Base-by-base conservation (phyloP, 2,113 vertebrate species). In the Odontophorus gujanensis region DNA sequence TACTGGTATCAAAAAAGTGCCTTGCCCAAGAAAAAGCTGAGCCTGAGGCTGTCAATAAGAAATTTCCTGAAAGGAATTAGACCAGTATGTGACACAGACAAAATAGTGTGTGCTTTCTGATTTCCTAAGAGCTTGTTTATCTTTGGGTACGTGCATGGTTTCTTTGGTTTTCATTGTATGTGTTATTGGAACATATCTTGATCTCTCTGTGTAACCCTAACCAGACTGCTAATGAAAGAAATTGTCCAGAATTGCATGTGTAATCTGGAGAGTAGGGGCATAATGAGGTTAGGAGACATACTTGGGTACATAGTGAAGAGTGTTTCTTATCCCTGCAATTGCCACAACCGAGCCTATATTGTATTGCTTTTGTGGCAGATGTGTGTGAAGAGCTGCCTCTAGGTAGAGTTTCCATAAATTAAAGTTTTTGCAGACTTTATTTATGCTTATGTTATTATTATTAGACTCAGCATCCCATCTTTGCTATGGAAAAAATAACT, bases 211-310 rank as follows among this genome's bases (percentile, higher is more conserved):
- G 84, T 95, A 96, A 95, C 91, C 55, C 48, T 73, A 94, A 84
- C 88, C 95, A 96, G 86, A 96, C 87, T 95, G 65, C 92, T 92
- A 92, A 94, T 81, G 88, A 78, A 95, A 96, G 84, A 89, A 89
- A 81, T 38, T 86, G 80, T 87, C 80, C 51, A 73, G 86, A 95
- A 81, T 89, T 58, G 3, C 40, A 81, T 62, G 21, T 18, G 66
- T 57, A 73, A 73, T 78, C 80, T 90, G 89, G 69, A 89, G 73
- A 48, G 25, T 25, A 14, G 2, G 61, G 7, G n/a, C 67, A 90
- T 87, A 69, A 90, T 22, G 61, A 90, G 51, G 36, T 77, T 51
- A 78, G 62, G 83, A 71, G 92, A 86, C 83, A 87, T 68, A 81
- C 81, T 80, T 84, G 25, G 17, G 66, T 45, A 3, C 21, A 36